These are phyloP conservation scores for Crepidodera aurea DNA, from an alignment of 2,888 invertebrate species.

Conservation along the genomic window DNA sequence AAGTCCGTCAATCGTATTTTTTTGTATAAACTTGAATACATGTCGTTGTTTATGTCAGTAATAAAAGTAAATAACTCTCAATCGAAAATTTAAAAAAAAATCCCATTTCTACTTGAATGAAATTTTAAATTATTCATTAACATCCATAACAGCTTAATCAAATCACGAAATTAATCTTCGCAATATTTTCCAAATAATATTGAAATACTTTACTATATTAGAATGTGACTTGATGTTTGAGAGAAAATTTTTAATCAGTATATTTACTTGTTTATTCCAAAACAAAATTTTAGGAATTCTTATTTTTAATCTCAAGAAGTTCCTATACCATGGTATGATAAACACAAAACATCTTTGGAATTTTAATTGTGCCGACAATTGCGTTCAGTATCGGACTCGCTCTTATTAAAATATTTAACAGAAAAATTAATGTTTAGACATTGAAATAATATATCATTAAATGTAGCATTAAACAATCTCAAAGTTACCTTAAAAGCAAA, in stretches of 20 bases:
- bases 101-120: too few species aligned
- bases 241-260: conserved; percentile 37
- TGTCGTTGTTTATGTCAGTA: too few species aligned
- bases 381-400: conserved; percentile 28
- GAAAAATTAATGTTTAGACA: too few species aligned
- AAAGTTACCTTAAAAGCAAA: too few species aligned
- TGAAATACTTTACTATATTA: conserved; percentile 21
- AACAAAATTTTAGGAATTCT: conserved; percentile 38
- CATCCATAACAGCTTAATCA: neutral
- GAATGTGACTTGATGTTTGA: conserved; percentile 22
- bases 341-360: conserved; percentile 43
- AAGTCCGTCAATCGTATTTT: too few species aligned
- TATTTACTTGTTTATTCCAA: conserved; percentile 33
- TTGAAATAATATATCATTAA: too few species aligned
- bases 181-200: conserved; percentile 10
- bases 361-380: conserved; percentile 39
- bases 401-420: neutral
- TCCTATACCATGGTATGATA: conserved; percentile 38
- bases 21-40: too few species aligned
- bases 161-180: neutral
- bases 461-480: too few species aligned
- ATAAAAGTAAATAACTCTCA: too few species aligned
- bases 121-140: neutral
- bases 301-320: conserved; percentile 40
- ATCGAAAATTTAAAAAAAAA: too few species aligned